Base-by-base conservation (phyloP, 2,888 invertebrate species). In the Xestia rhomboidea region DNA sequence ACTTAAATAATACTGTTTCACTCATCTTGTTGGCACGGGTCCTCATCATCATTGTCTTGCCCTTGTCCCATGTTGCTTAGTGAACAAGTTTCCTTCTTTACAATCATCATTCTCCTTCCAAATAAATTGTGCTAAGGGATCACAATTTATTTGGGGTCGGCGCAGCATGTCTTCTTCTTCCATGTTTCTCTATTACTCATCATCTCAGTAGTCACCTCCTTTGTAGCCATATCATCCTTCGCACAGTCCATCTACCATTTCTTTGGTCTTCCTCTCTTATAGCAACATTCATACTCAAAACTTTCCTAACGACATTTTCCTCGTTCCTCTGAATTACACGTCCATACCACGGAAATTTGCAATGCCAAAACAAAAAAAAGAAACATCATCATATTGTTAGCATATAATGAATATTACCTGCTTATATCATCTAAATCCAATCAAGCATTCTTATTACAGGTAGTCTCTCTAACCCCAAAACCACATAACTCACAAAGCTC, bases 401-500 rank as follows among this genome's bases (percentile, higher is more conserved):
- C 30, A 30, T 30, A 27, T 15, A 30, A 18, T 60, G 4, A 30
- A 30, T 15, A 27, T 2, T 30, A 60, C 60, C 18, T 44, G 18
- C 30, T 57, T 30, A 13, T n/a, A 68, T 18, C 18, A 51, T 30
- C 1, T 15, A 15, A 64, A 6, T 38, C 18, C 8, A 72, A 66
- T 72, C n/a, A 67, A 71, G 49, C 18, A 49, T 49, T 4, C 27
- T 49, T 44, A 69, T 27, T 68, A 66, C 24, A 80, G 76, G 27
- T 68, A 67, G 67, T 68, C 46, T 51, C 49, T 72, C 46, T 44
- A 81, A 27, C 64, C 62, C 75, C 13, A 60, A 76, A 67, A 69
- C 15, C 24, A 77, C 83, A 79, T 76, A 73, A 79, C 51, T 76
- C 72, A 73, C 54, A 44, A 68, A 54, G 62, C 66, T 68, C 63